Evolutionary conservation across 2,888 invertebrate species (phyloP), one percentile per base, ranked within the genome.

Genomic region (Ormyrus rosae): DNA sequence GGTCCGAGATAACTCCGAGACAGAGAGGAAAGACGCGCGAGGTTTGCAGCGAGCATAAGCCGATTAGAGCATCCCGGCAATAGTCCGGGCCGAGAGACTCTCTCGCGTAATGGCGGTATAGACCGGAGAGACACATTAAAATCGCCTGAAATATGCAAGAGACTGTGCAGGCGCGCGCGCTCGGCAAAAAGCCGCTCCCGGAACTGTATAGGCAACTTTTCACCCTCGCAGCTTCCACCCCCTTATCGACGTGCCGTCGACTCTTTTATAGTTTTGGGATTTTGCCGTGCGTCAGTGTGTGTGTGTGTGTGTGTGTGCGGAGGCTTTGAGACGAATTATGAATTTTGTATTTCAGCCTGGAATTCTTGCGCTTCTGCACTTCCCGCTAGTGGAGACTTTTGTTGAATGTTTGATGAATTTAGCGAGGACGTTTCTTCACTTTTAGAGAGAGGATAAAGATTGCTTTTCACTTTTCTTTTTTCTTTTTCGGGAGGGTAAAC

Each of bases 81-180:
- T 86, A 78, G 84, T 63, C 72, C 10, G 61, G 34, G 74, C 51
- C 34, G 6, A n/a, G 45, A 71, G 60, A 46, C 10, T 55, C 50
- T 48, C 64, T 46, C 73, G 56, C 51, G 11, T 67, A 67, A 11
- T 6, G 11, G 58, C 48, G 19, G 58, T 2, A 48, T 34, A 34
- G 34, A 69, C 34, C 86, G 85, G 86, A 86, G 89, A 88, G 90
- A 90, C 90, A 89, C 90, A 90, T 90, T 90, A 90, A 90, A 90
- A 90, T 90, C 90, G 87, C 88, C 88, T 90, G 80, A 90, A 90
- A 89, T 90, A 90, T 90, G 88, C 84, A 90, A 77, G 86, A 79
- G 73, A 6, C 81, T 82, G 76, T 82, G 69, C 72, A 72, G 76
- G 73, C 68, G 71, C 79, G 78, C 78, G 53, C 69, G 58, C 71